Percentiles rank a stretch among this genome's conserved stretches.
phyloP scores from a whole-genome alignment of 2,113 vertebrate species.

The Sprattus sprattus region DNA sequence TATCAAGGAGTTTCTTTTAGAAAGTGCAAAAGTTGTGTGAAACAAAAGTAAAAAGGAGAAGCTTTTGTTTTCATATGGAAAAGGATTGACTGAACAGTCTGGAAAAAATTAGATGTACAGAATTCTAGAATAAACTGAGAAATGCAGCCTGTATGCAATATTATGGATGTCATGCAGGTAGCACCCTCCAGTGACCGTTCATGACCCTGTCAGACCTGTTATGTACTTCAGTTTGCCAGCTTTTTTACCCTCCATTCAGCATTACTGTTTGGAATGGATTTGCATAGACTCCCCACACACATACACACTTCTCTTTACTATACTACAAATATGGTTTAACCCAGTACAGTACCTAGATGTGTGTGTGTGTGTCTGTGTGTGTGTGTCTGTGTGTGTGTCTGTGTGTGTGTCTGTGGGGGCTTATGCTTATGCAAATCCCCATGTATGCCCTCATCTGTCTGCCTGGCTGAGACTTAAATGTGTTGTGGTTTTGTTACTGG shows the following conservation, averaged over 20 bases:
- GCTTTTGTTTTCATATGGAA: too few relatives aligned
- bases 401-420: not conserved
- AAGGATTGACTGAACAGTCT: too few relatives aligned
- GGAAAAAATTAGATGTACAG: not conserved
- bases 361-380: not conserved
- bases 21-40: too few relatives aligned
- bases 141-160: not conserved
- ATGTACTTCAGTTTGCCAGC: not conserved
- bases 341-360: not conserved
- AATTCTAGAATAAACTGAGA: not conserved
- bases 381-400: not conserved
- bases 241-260: not conserved
- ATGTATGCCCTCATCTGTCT: not conserved
- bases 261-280: not conserved
- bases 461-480: not conserved
- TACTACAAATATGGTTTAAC: not conserved
- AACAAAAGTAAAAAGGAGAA: not conserved
- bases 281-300: not conserved
- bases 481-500: slow-evolving; percentile 18
- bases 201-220: not conserved
- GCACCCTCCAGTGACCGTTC: not conserved
- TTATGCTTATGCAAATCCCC: not conserved
- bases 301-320: not conserved
- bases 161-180: not conserved
- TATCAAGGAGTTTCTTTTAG: not conserved